Evolutionary conservation across 1,140 invertebrate species (phyloP).

Genomic region (Telenomus remus): DNA sequence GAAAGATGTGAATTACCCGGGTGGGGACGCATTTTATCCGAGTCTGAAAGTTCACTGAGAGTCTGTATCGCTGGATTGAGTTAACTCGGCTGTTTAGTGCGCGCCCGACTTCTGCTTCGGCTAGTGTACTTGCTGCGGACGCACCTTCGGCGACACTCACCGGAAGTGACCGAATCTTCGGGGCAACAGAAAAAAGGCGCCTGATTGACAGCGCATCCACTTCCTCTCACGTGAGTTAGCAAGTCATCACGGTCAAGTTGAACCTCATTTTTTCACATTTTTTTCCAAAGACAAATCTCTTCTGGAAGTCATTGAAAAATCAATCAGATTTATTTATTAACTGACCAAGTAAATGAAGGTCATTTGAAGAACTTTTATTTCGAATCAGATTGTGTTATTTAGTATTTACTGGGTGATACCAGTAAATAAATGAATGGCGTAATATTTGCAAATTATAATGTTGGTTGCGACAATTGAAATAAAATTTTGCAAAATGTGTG

Average conservation of each 20-base stretch:
- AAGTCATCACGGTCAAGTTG: slow-evolving; percentile 48
- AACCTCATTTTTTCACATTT: slow-evolving; percentile 36
- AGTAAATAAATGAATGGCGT: too few species aligned
- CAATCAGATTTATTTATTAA: too few species aligned
- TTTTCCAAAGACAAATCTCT: too few species aligned
- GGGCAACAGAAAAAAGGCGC: slow-evolving; percentile 6
- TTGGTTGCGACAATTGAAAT: too few species aligned
- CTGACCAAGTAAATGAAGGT: too few species aligned
- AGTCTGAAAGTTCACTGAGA: not conserved
- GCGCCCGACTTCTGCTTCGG: slow-evolving; percentile 28
- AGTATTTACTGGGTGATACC: too few species aligned
- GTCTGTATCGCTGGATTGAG: slow-evolving; percentile 3
- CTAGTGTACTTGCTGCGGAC: slow-evolving; percentile 7
- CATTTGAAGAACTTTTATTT: not conserved
- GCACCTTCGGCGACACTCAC: slow-evolving; percentile 7
- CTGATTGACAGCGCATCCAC: slow-evolving; percentile 16
- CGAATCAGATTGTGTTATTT: too few species aligned
- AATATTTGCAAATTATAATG: too few species aligned
- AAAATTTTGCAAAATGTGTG: too few species aligned
- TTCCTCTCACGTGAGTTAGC: slow-evolving; percentile 50
- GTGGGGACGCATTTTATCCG: not conserved
- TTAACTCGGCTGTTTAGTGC: slow-evolving; percentile 18
- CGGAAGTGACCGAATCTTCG: slow-evolving; percentile 26
- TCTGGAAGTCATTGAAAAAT: too few species aligned
- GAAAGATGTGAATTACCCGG: slow-evolving; percentile 2